These are phyloP conservation scores for Chondrilla cf. caribensis DNA, from an alignment of 37 sponge, comb jelly and placozoan genomes.

Conservation along the genomic window DNA sequence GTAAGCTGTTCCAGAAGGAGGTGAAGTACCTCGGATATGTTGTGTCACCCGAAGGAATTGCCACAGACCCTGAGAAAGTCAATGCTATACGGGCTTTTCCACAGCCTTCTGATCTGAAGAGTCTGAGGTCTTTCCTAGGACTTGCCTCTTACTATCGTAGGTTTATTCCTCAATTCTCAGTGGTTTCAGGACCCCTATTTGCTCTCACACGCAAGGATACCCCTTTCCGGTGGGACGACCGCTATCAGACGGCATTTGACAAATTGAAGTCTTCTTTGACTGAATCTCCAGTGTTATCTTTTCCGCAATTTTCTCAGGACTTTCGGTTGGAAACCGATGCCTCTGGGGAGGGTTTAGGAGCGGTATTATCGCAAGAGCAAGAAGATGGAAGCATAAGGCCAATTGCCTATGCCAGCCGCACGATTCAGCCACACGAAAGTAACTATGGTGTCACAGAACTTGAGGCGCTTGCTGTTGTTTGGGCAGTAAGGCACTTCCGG, in stretches of 20 bases:
- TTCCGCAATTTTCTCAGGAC: not conserved
- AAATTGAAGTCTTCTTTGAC: constrained; percentile 16
- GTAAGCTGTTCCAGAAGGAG: not conserved
- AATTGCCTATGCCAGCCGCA: constrained; percentile 27
- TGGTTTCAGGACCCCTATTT: constrained; percentile 24
- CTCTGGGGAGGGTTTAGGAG: constrained; percentile 26
- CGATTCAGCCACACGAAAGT: constrained; percentile 13
- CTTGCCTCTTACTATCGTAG: constrained; percentile 37
- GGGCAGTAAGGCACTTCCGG: constrained; percentile 28
- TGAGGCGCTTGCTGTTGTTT: constrained; percentile 34
- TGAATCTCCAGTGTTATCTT: constrained; percentile 36
- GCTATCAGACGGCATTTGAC: constrained; percentile 21
- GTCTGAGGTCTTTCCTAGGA: constrained; percentile 31
- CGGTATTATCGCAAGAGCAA: constrained; percentile 28
- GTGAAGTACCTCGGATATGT: constrained; percentile 24
- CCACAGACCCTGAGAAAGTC: constrained; percentile 23
- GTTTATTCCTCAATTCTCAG: constrained; percentile 20
- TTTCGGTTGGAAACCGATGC: constrained; percentile 37
- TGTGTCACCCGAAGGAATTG: constrained; percentile 31
- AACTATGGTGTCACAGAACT: constrained; percentile 27
- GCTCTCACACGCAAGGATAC: constrained; percentile 20
- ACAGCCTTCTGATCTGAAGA: constrained; percentile 23
- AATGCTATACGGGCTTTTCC: constrained; percentile 26
- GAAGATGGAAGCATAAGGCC: not conserved
- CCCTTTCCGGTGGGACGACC: constrained; percentile 4